phyloP scores from a whole-genome alignment of 2,888 invertebrate genomes.

The Stenurella melanura region DNA sequence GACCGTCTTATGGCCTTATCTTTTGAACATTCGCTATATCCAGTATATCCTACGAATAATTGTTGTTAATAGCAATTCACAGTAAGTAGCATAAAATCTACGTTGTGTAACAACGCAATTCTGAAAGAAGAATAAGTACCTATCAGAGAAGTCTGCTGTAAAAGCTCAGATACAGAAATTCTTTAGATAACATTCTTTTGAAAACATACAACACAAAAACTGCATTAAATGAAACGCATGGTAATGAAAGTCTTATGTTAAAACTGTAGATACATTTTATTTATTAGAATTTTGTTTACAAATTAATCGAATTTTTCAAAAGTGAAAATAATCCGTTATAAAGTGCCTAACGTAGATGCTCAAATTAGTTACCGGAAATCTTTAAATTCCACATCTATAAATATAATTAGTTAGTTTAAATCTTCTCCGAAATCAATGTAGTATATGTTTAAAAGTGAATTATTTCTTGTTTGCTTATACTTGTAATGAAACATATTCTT shows the following conservation, averaged over 20 bases:
- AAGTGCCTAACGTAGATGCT: background rate
- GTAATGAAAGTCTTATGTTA: background rate
- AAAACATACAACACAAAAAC: background rate
- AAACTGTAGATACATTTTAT: background rate
- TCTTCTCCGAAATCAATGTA: background rate
- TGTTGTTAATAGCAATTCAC: background rate
- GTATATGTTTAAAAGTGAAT: too few relatives aligned
- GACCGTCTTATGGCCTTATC: too few relatives aligned
- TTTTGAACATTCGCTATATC: too few relatives aligned
- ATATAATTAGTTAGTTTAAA: background rate
- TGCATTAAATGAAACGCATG: background rate
- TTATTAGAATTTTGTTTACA: conserved; percentile 7
- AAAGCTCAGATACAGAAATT: background rate
- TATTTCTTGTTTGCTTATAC: too few relatives aligned
- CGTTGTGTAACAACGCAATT: background rate
- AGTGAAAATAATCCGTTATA: background rate
- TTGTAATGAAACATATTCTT: too few relatives aligned
- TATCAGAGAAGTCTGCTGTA: background rate
- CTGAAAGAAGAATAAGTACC: background rate
- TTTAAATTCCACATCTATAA: background rate
- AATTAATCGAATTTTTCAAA: conserved; percentile 1
- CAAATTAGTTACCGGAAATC: background rate
- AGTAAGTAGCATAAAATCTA: background rate
- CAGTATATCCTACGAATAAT: too few relatives aligned
- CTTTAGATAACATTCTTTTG: conserved; percentile 1